Evolutionary conservation across 1,140 invertebrate species (phyloP).

Genomic region (Heliconius eleuchia): DNA sequence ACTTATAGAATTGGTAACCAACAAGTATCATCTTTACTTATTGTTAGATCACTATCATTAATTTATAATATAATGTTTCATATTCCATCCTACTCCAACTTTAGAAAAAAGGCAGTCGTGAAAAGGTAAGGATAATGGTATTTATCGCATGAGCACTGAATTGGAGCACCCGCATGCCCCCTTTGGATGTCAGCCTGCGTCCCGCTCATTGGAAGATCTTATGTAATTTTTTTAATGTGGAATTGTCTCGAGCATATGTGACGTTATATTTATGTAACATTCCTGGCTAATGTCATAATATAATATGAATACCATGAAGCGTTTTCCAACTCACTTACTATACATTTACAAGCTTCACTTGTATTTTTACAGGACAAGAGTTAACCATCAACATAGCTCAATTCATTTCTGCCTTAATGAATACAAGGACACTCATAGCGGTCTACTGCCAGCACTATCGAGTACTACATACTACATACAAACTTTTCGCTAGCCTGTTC

Average conservation of each 20-base stretch:
- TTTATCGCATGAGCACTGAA: constrained; percentile 68
- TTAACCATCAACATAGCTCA: neutral
- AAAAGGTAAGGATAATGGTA: constrained; percentile 86
- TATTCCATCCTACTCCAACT: constrained; percentile 78
- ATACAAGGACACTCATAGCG: neutral
- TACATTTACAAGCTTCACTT: no score
- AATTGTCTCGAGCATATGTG: neutral
- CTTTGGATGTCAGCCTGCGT: constrained; percentile 51
- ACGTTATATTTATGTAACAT: neutral
- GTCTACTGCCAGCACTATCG: neutral
- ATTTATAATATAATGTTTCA: constrained; percentile 69
- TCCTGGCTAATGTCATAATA: neutral
- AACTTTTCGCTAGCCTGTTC: neutral
- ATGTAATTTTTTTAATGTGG: neutral
- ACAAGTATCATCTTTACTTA: constrained; percentile 4
- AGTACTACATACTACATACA: neutral
- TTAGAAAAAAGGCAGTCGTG: constrained; percentile 91
- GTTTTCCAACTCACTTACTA: no score
- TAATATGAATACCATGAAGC: neutral
- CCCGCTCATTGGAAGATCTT: constrained; percentile 3
- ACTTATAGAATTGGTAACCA: constrained; percentile 3
- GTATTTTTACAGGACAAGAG: no score
- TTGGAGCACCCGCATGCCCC: constrained; percentile 71
- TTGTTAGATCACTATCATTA: constrained; percentile 56
- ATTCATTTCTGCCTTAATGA: constrained; percentile 1